Evolutionary conservation across 1,140 invertebrate genomes (phyloP).

Genomic region (Drepana arcuata): DNA sequence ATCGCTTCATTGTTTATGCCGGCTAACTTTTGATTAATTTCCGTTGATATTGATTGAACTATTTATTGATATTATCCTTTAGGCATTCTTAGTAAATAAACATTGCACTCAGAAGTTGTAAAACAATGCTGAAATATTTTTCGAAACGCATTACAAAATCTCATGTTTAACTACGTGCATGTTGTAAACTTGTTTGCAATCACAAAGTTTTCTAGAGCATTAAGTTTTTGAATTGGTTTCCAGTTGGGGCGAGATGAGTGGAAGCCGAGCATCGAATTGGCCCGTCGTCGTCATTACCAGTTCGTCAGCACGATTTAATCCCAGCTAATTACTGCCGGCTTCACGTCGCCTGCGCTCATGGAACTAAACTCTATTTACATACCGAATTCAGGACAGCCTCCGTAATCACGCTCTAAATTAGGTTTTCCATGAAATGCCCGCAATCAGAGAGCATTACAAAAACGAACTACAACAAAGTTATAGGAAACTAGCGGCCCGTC

Average conservation of each 20-base stretch:
- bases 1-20: background rate
- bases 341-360: slow-evolving; percentile 16
- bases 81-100: too few relatives aligned
- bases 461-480: too few relatives aligned
- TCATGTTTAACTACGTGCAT: slow-evolving; percentile 2
- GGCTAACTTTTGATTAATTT: background rate
- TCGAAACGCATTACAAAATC: slow-evolving; percentile 4
- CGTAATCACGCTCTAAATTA: slow-evolving; percentile 17
- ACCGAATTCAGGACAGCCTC: slow-evolving; percentile 24
- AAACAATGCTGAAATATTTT: slow-evolving; percentile 2
- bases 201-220: slow-evolving; percentile 20
- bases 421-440: too few relatives aligned
- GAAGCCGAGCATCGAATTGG: slow-evolving; percentile 10
- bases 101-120: too few relatives aligned
- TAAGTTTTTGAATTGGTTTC: slow-evolving; percentile 16
- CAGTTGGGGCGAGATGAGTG: slow-evolving; percentile 8
- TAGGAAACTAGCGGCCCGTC: too few relatives aligned
- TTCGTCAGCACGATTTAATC: slow-evolving; percentile 38
- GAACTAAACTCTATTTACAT: slow-evolving; percentile 32
- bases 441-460: too few relatives aligned
- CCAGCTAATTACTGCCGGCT: slow-evolving; percentile 40
- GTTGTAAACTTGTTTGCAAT: slow-evolving; percentile 20
- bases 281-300: slow-evolving; percentile 27
- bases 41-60: background rate
- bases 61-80: background rate